phyloP scores from a whole-genome alignment of 1,140 invertebrate species.

The Zaprionus camerounensis region DNA sequence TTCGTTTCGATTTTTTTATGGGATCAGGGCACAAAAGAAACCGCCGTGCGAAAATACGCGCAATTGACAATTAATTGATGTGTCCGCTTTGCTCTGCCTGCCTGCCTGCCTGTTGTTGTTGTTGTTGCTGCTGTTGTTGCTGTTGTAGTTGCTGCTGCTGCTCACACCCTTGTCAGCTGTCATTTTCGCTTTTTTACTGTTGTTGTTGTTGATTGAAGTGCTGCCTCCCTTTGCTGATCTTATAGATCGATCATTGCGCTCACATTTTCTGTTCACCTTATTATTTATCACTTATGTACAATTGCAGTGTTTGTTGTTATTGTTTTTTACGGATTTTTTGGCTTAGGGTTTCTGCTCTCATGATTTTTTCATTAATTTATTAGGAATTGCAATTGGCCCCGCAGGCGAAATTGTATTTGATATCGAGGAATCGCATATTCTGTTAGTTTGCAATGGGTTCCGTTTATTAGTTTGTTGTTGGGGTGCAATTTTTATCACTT shows the following conservation, averaged over 20 bases:
- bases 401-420: constrained; percentile 43
- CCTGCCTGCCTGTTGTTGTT: constrained; percentile 20
- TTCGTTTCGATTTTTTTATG: constrained; percentile 16
- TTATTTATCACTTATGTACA: constrained; percentile 77
- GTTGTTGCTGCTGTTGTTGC: constrained; percentile 28
- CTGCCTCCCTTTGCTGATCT: constrained; percentile 35
- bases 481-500: constrained; percentile 10
- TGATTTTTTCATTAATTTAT: constrained; percentile 81
- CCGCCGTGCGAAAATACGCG: constrained; percentile 81
- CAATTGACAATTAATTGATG: constrained; percentile 83
- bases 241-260: constrained; percentile 43
- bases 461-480: constrained; percentile 19
- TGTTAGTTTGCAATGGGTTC: constrained; percentile 26
- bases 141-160: constrained; percentile 42
- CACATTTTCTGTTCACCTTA: constrained; percentile 57
- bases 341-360: constrained; percentile 70
- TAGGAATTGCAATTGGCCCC: constrained; percentile 51
- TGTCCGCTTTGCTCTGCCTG: constrained; percentile 63
- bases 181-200: constrained; percentile 37
- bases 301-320: constrained; percentile 51
- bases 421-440: constrained; percentile 28
- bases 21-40: constrained; percentile 64
- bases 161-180: constrained; percentile 82
- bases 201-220: constrained; percentile 55
- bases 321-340: constrained; percentile 41